Evolutionary conservation across 2,113 vertebrate genomes (phyloP).

Genomic region (Danionella cerebrum): DNA sequence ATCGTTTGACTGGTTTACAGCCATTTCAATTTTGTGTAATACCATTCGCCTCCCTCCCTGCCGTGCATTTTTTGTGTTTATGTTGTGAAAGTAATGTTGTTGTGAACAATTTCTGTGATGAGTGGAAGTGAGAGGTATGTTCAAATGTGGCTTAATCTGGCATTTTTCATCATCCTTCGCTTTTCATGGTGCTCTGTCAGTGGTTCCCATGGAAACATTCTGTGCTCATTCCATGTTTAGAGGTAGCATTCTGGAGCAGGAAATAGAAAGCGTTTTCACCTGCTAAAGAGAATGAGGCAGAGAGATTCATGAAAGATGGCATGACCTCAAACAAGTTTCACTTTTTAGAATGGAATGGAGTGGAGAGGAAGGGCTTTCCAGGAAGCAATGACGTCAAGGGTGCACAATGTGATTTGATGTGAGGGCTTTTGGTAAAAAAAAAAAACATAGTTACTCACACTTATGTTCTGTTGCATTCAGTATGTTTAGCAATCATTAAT

Average conservation of each 20-base stretch:
- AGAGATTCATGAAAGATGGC: slow-evolving; percentile 14
- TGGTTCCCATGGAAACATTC: slow-evolving; percentile 25
- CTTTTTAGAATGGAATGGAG: background rate
- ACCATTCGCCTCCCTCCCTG: background rate
- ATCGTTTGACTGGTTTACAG: slow-evolving; percentile 10
- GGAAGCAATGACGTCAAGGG: slow-evolving; percentile 22
- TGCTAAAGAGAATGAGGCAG: background rate
- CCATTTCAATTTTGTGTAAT: background rate
- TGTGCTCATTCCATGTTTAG: background rate
- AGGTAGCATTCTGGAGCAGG: slow-evolving; percentile 9
- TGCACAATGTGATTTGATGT: slow-evolving; percentile 26
- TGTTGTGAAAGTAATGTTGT: background rate
- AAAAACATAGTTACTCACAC: slow-evolving; percentile 27
- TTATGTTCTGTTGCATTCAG: slow-evolving; percentile 24
- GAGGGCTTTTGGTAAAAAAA: slow-evolving; percentile 28
- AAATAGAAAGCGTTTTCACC: background rate
- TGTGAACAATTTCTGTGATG: slow-evolving; percentile 3
- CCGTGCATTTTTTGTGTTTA: background rate
- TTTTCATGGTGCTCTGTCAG: slow-evolving; percentile 35
- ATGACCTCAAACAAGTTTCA: slow-evolving; percentile 9
- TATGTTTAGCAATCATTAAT: slow-evolving; percentile 39
- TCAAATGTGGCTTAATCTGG: slow-evolving; percentile 25
- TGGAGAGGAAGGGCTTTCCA: slow-evolving; percentile 29
- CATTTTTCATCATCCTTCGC: slow-evolving; percentile 21
- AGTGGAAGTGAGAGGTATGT: background rate